phyloP scores from a whole-genome alignment of 2,797 vertebrate species.

The Acanthis flammea region DNA sequence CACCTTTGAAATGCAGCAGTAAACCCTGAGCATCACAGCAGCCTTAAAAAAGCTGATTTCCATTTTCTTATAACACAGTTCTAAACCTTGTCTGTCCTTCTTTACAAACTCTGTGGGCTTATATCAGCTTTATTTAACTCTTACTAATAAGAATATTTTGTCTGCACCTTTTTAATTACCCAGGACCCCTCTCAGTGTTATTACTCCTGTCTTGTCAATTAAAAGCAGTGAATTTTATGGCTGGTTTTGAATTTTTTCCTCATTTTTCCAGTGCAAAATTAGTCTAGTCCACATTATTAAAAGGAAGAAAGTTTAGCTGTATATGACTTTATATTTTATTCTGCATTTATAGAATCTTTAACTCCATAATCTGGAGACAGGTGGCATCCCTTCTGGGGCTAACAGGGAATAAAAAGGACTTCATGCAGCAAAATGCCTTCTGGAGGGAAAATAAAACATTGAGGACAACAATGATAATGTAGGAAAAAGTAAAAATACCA shows the following conservation, averaged over 20 bases:
- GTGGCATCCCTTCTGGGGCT: neutral
- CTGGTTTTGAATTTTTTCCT: neutral
- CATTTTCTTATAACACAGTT: neutral
- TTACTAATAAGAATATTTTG: neutral
- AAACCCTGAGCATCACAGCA: neutral
- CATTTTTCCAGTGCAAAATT: neutral
- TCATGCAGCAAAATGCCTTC: neutral
- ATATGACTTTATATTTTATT: neutral
- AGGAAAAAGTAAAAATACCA: slow-evolving; percentile 4
- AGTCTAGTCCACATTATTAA: neutral
- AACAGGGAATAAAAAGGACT: neutral
- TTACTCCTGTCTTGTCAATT: neutral
- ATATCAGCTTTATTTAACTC: neutral
- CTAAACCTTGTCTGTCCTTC: neutral
- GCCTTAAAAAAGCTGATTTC: neutral
- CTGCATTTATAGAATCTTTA: neutral
- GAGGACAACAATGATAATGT: neutral
- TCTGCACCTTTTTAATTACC: neutral
- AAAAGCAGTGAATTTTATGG: neutral
- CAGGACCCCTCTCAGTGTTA: neutral
- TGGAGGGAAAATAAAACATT: neutral
- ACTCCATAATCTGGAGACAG: neutral
- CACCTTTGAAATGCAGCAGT: neutral
- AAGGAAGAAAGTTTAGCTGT: neutral
- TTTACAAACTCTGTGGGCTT: neutral